Base-by-base conservation (phyloP, 2,888 invertebrate genomes). In the Peribatodes rhomboidaria region DNA sequence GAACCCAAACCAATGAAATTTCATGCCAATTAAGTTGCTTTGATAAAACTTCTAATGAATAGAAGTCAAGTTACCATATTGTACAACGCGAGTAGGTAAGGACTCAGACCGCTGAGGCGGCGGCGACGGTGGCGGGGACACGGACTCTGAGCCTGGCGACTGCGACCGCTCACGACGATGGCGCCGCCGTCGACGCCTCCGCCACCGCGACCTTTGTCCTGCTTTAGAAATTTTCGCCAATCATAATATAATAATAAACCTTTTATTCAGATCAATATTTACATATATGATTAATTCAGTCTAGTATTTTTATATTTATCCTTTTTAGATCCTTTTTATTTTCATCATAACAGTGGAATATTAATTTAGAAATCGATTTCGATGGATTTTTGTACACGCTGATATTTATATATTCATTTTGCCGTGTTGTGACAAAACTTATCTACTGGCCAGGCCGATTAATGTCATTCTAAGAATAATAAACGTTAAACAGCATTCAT, bases 201-300 rank as follows among this genome's bases (percentile, higher is more conserved):
- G 64, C 44, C 70, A 61, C 66, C 69, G 70, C 37, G 69, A 60
- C 59, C 69, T 64, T 33, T 61, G 49, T 65, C 70, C 72, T 72
- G 67, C 46, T 70, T 64, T 52, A 61, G 41, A 65, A 67, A 47
- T 18, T 33, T 20, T 55, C 8, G 18, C 46, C 42, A 20, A 46
- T 44, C 33, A 44, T 20, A 33, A 56, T 11, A 50, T 1, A n/a
- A 7, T 14, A 39, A 9, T 10, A 10, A n/a, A n/a, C n/a, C n/a
- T n/a, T n/a, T n/a, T n/a, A n/a, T n/a, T n/a, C n/a, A n/a, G n/a
- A n/a, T n/a, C n/a, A n/a, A n/a, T n/a, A n/a, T n/a, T n/a, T n/a
- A n/a, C n/a, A n/a, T n/a, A n/a, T n/a, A n/a, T n/a, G n/a, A n/a
- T n/a, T n/a, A n/a, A n/a, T n/a, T n/a, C n/a, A n/a, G n/a, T n/a